These are phyloP conservation scores for Noctua janthe DNA, from an alignment of 2,888 invertebrate genomes.

Conservation along the genomic window DNA sequence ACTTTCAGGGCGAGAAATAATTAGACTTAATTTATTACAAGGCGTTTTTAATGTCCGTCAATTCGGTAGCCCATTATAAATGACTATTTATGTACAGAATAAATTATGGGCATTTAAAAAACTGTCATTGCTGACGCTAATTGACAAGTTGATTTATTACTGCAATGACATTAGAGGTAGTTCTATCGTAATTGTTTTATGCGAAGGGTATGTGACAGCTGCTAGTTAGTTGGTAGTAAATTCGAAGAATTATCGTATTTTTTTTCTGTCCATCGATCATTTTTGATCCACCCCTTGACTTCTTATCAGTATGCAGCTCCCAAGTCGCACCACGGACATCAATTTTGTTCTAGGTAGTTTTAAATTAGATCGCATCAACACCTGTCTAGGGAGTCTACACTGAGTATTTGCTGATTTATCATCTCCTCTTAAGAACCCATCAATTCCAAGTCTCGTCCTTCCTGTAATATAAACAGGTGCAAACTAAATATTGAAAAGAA, in stretches of 20 bases:
- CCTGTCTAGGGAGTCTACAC: conserved; percentile 3
- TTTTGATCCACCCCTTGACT: conserved; percentile 34
- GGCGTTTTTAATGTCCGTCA: conserved; percentile 46
- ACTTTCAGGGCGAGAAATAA: conserved; percentile 61
- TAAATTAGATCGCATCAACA: conserved; percentile 5
- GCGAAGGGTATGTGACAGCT: conserved; percentile 47
- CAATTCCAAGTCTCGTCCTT: not conserved
- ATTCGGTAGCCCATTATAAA: conserved; percentile 63
- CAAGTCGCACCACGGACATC: not conserved
- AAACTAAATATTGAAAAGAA: not conserved
- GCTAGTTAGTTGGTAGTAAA: conserved; percentile 29
- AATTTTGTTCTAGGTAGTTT: conserved; percentile 7
- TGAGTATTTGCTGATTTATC: not conserved
- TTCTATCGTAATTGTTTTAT: conserved; percentile 46
- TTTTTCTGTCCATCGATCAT: conserved; percentile 43
- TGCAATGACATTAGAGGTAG: conserved; percentile 48
- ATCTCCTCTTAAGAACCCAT: not conserved
- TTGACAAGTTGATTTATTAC: conserved; percentile 68
- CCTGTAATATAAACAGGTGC: not conserved
- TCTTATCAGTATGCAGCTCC: conserved; percentile 28
- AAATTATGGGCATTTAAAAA: conserved; percentile 61
- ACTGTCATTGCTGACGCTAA: conserved; percentile 63
- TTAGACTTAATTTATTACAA: conserved; percentile 60
- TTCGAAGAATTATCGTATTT: conserved; percentile 23
- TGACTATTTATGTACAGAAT: conserved; percentile 50